Percentiles rank a stretch among this genome's conserved stretches.
These are phyloP conservation scores for Xiphophorus maculatus DNA, from an alignment of 2,113 vertebrate genomes.

Conservation along the genomic window DNA sequence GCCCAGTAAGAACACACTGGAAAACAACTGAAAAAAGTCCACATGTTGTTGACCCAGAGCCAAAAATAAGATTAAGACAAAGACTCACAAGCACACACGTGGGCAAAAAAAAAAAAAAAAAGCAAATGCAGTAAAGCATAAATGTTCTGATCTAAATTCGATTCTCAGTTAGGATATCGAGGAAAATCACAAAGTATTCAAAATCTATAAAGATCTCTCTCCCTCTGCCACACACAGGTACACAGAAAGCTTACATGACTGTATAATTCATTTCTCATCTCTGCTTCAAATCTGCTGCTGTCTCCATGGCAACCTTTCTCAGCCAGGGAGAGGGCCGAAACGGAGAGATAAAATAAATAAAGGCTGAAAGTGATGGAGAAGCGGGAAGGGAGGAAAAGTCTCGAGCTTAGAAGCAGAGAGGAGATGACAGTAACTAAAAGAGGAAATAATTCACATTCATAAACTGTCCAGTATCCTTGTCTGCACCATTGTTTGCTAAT, in stretches of 20 bases:
- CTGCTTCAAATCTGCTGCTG: slow-evolving; percentile 78
- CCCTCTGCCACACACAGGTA: slow-evolving; percentile 26
- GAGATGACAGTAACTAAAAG: not conserved
- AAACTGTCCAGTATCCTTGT: slow-evolving; percentile 1
- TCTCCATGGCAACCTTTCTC: slow-evolving; percentile 82
- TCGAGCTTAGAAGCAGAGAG: slow-evolving; percentile 3
- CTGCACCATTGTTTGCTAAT: not conserved
- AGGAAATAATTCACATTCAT: not conserved
- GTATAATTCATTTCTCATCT: slow-evolving; percentile 76
- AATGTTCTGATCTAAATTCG: slow-evolving; percentile 30
- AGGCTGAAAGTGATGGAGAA: slow-evolving; percentile 25
- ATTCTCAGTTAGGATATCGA: slow-evolving; percentile 54
- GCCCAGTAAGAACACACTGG: not conserved
- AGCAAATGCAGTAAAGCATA: not conserved
- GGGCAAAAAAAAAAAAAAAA: not conserved
- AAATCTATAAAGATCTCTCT: slow-evolving; percentile 37
- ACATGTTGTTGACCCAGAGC: slow-evolving; percentile 16
- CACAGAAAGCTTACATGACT: slow-evolving; percentile 49
- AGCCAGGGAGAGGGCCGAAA: slow-evolving; percentile 66
- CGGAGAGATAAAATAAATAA: slow-evolving; percentile 54
- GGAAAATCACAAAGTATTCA: slow-evolving; percentile 65
- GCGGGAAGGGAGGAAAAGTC: not conserved
- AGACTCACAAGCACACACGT: not conserved
- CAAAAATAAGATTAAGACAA: slow-evolving; percentile 54
- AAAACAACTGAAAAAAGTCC: slow-evolving; percentile 45